A percentile compares a stretch with the other conserved stretches of the same genome.
These are phyloP conservation scores for Eira barbara DNA, from an alignment of 2,113 vertebrate species.

Conservation along the genomic window DNA sequence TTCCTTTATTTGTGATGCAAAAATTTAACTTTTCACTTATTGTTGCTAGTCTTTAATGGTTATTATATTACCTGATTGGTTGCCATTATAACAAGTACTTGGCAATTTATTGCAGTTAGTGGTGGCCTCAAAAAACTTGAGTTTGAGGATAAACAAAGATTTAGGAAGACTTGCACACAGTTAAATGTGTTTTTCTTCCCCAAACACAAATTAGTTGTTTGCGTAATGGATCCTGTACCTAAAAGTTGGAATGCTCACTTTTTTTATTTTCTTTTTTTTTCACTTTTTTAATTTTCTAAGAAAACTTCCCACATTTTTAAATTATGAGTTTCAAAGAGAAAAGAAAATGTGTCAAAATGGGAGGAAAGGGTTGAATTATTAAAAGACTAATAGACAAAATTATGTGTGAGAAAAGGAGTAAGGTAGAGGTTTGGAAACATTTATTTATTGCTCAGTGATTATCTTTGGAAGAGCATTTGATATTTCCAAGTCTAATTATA, in stretches of 20 bases:
- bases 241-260: not conserved
- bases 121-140: not conserved
- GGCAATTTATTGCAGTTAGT: not conserved
- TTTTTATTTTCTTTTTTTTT: not conserved
- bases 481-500: not conserved
- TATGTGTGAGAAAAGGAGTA: not conserved
- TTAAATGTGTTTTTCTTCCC: not conserved
- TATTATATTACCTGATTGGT: not conserved
- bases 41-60: not conserved
- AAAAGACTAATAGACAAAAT: not conserved
- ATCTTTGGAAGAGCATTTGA: not conserved
- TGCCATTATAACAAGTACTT: not conserved
- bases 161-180: not conserved
- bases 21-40: not conserved
- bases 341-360: not conserved
- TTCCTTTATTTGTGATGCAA: not conserved
- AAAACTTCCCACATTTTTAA: not conserved
- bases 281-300: not conserved
- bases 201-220: not conserved
- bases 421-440: not conserved
- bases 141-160: not conserved
- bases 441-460: not conserved
- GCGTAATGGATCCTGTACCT: not conserved
- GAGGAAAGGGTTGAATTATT: not conserved
- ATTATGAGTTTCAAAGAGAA: not conserved